Evolutionary conservation across 2,888 invertebrate species (phyloP).

Genomic region (Boloria euphrosyne): DNA sequence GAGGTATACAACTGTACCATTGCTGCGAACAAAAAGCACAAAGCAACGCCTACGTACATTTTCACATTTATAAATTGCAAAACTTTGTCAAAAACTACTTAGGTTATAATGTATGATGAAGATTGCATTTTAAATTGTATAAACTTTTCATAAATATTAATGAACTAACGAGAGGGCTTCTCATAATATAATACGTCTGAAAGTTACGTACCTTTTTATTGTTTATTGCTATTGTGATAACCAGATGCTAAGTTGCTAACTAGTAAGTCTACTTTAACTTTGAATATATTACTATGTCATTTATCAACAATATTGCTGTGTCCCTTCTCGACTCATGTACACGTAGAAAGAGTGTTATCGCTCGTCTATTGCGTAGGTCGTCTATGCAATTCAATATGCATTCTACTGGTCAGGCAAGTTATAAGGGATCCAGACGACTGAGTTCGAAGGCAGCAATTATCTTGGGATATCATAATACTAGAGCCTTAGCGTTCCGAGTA

Average conservation of each 20-base stretch:
- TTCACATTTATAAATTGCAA: too few relatives aligned
- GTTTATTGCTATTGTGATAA: constrained; percentile 33
- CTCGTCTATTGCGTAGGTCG: constrained; percentile 44
- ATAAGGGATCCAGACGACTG: constrained; percentile 38
- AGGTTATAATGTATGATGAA: too few relatives aligned
- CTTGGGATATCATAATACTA: constrained; percentile 38
- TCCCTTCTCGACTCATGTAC: constrained; percentile 31
- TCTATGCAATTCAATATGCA: constrained; percentile 43
- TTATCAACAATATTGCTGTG: constrained; percentile 34
- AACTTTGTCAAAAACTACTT: too few relatives aligned
- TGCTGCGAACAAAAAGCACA: too few relatives aligned
- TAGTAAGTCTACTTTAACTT: background rate
- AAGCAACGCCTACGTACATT: too few relatives aligned
- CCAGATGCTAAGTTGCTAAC: constrained; percentile 18
- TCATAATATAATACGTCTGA: constrained; percentile 6
- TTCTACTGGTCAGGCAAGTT: constrained; percentile 45
- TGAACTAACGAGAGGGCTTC: background rate
- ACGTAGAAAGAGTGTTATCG: constrained; percentile 39
- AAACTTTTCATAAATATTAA: background rate
- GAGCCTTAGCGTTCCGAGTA: constrained; percentile 27
- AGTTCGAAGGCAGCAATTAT: constrained; percentile 40
- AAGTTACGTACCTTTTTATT: constrained; percentile 15
- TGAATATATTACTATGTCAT: constrained; percentile 11
- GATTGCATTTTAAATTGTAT: too few relatives aligned
- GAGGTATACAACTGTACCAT: too few relatives aligned